These are phyloP conservation scores for Leptinotarsa tumamoca DNA, from an alignment of 2,888 invertebrate genomes.

Conservation along the genomic window DNA sequence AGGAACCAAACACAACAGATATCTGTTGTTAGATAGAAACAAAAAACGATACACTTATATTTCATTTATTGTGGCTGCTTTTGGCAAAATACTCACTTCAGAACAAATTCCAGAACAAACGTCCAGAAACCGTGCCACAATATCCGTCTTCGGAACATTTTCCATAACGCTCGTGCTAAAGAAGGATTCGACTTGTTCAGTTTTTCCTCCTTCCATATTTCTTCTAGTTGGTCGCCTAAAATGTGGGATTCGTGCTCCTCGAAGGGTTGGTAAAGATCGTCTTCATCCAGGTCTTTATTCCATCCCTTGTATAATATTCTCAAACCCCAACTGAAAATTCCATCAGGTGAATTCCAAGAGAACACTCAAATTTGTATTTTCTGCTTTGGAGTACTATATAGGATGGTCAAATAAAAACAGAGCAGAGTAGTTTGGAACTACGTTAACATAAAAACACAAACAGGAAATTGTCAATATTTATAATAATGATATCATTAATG, in stretches of 20 bases:
- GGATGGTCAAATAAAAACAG: too few species aligned
- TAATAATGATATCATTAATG: too few species aligned
- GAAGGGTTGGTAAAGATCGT: constrained; percentile 68
- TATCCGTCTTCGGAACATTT: constrained; percentile 56
- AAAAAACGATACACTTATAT: too few species aligned
- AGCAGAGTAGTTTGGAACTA: too few species aligned
- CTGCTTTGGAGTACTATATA: too few species aligned
- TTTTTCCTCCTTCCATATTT: constrained; percentile 57
- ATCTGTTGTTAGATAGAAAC: too few species aligned
- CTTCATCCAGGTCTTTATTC: constrained; percentile 66
- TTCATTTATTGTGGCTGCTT: too few species aligned
- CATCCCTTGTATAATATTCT: constrained; percentile 68
- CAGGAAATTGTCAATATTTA: too few species aligned
- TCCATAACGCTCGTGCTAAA: constrained; percentile 56
- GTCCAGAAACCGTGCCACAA: constrained; percentile 52
- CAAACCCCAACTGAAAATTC: constrained; percentile 67
- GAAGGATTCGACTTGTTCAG: constrained; percentile 52
- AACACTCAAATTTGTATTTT: neutral
- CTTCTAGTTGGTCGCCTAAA: constrained; percentile 66
- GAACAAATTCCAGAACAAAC: constrained; percentile 54
- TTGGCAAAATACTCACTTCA: constrained; percentile 51
- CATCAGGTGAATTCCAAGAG: neutral
- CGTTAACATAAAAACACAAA: too few species aligned
- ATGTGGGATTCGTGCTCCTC: constrained; percentile 65
- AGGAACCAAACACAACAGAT: too few species aligned